Conservation (phyloP, 53 echinoderm and acorn worm species). For the Arbacia lixula region DNA sequence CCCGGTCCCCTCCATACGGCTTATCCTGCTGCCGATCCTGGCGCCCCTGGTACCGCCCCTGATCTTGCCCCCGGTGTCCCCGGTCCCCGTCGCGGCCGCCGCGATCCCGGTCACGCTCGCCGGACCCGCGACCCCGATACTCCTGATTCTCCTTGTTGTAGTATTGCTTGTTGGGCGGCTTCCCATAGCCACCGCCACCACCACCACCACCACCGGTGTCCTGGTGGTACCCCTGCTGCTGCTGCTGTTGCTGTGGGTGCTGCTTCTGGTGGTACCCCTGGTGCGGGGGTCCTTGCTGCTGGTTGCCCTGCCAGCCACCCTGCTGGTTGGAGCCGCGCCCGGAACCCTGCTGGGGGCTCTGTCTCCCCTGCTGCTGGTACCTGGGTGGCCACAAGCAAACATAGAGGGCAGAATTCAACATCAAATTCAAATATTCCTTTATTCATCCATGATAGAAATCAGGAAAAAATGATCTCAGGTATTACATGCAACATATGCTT, state of each 20-base stretch:
- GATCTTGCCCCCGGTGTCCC: slow-evolving; percentile 16
- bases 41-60: slow-evolving; percentile 2
- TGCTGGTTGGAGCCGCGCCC: slow-evolving; percentile 4
- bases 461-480: too few relatives aligned
- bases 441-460: too few relatives aligned
- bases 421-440: too few relatives aligned
- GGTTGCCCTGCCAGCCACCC: neutral
- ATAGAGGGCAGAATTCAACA: too few relatives aligned
- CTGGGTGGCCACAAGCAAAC: too few relatives aligned
- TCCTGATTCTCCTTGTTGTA: slow-evolving; percentile 55
- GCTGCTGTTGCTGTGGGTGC: slow-evolving; percentile 66
- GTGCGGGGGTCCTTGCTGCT: slow-evolving; percentile 61
- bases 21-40: slow-evolving; percentile 39
- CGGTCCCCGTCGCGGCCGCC: slow-evolving; percentile 5
- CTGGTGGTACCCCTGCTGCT: slow-evolving; percentile 43
- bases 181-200: slow-evolving; percentile 19
- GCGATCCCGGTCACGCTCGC: slow-evolving; percentile 16
- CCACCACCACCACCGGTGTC: neutral
- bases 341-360: neutral
- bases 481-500: too few relatives aligned
- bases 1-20: slow-evolving; percentile 10
- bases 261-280: slow-evolving; percentile 67
- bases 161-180: slow-evolving; percentile 38
- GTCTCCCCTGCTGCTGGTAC: neutral
- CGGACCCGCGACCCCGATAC: slow-evolving; percentile 33